Conservation (phyloP, 2,888 invertebrate genomes). For the Andrena praecox region DNA sequence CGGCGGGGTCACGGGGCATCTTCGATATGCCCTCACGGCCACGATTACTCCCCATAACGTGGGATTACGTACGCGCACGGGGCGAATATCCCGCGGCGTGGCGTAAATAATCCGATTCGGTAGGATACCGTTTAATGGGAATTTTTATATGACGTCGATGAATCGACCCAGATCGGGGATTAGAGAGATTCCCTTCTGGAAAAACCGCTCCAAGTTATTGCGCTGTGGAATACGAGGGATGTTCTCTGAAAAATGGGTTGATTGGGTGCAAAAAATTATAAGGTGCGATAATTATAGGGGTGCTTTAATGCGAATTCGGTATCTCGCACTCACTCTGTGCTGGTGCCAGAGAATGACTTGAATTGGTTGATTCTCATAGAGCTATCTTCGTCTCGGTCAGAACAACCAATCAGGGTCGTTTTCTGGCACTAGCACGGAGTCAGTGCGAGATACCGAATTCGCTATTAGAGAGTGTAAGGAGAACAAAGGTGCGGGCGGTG, state of each 20-base stretch:
- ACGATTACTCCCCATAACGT: background rate
- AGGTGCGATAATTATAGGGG: background rate
- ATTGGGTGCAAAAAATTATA: background rate
- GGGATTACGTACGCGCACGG: conserved; percentile 3
- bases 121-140: conserved; percentile 8
- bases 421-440: too few relatives aligned
- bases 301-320: too few relatives aligned
- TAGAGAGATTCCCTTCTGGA: background rate
- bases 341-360: too few relatives aligned
- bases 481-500: too few relatives aligned
- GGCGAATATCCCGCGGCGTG: background rate
- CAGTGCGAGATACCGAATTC: too few relatives aligned
- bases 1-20: background rate
- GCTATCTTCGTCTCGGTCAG: too few relatives aligned
- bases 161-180: conserved; percentile 5
- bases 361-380: too few relatives aligned
- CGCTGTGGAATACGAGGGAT: background rate
- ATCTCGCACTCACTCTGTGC: too few relatives aligned
- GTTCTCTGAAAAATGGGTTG: background rate
- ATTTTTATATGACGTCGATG: conserved; percentile 15
- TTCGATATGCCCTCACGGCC: conserved; percentile 3
- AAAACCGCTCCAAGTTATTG: background rate
- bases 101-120: conserved; percentile 15
- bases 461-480: background rate
- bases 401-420: too few relatives aligned